Base-by-base conservation (phyloP, 2,113 vertebrate genomes). In the Epinephelus moara region DNA sequence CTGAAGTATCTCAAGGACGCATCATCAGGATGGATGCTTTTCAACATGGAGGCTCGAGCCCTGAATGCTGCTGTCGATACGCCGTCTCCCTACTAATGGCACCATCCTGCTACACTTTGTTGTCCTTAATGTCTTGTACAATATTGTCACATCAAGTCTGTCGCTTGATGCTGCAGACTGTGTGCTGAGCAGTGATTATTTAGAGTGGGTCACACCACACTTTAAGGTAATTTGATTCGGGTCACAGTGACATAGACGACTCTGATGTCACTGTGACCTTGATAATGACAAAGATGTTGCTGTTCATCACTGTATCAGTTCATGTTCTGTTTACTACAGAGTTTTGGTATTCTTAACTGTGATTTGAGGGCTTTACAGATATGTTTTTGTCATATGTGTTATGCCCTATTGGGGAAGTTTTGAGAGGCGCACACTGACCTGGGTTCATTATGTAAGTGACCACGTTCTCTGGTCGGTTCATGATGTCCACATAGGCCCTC, bases 361-460 rank as follows among this genome's bases (percentile, higher is more conserved):
- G 21, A 60, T 19, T 6, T 13, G 10, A 4, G 6, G 10, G 25
- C 40, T 57, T 19, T 10, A 12, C 21, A 21, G 6, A 21, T 27
- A 2, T 3, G 15, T 33, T 59, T 12, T 4, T n/a, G 13, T 68
- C n/a, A 4, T 15, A 6, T n/a, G 3, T 70, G 4, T 63, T 33
- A 7, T 42, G 42, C 9, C 9, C 6, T 7, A 10, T 25, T 7
- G 1, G 23, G 17, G 15, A 14, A 42, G 27, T 45, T 50, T 14
- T 2, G 1, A 33, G 37, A 27, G 23, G 3, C 2, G 19, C 23
- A 21, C 3, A 93, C 96, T 95, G 85, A 99, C 98, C 98, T 95
- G 97, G 96, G 85, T 97, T 93, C 97, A 99, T 97, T 71, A 89
- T 96, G 93, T 96, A 98, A 84, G 92, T 95, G 75, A 96, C 93